These are phyloP conservation scores for Myotis daubentonii DNA, from an alignment of 2,797 vertebrate genomes.

Conservation along the genomic window DNA sequence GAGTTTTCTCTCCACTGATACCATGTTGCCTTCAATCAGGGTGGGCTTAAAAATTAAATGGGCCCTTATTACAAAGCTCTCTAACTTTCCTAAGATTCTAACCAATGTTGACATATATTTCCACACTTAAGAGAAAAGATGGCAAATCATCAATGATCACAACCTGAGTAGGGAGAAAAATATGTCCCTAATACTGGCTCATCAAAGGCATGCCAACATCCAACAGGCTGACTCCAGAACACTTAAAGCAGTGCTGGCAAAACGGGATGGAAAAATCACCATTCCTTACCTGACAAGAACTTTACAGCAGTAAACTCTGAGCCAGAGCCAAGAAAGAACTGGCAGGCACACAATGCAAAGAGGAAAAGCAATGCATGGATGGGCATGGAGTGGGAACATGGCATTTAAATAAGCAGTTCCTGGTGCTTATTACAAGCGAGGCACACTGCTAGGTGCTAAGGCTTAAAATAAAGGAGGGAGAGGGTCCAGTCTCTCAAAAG, in stretches of 20 bases:
- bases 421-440: neutral
- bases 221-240: neutral
- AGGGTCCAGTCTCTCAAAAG: neutral
- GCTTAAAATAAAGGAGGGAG: neutral
- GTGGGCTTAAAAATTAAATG: neutral
- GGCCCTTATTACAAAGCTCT: neutral
- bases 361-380: neutral
- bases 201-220: neutral
- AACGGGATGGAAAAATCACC: neutral
- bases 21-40: neutral
- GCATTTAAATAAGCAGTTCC: neutral
- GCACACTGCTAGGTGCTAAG: neutral
- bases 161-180: neutral
- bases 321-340: neutral
- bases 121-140: neutral
- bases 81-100: neutral
- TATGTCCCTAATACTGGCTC: neutral
- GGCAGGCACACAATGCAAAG: neutral
- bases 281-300: neutral
- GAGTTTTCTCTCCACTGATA: neutral
- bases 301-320: neutral
- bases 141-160: neutral
- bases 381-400: neutral
- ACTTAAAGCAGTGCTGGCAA: neutral
- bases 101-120: neutral